phyloP scores from a whole-genome alignment of 2,888 invertebrate species.

The Gari tellinella region DNA sequence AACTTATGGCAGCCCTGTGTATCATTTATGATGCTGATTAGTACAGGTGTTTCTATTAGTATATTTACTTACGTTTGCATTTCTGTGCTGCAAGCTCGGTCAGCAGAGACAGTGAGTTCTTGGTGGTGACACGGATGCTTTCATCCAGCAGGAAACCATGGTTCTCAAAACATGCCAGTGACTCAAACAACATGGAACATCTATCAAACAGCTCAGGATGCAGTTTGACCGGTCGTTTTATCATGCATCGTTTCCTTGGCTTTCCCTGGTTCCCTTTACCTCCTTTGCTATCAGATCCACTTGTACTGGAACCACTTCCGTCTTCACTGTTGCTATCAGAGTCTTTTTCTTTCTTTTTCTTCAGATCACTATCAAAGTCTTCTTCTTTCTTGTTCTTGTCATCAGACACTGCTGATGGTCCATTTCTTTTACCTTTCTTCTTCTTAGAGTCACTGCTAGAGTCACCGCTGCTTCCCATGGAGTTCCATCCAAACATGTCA shows the following conservation, averaged over 20 bases:
- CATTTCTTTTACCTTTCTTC: not conserved
- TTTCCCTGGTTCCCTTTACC: no score
- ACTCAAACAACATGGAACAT: constrained; percentile 21
- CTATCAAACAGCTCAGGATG: constrained; percentile 29
- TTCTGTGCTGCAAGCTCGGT: constrained; percentile 37
- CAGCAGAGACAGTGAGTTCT: constrained; percentile 7
- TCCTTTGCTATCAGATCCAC: no score
- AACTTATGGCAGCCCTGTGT: no score
- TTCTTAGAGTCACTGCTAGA: not conserved
- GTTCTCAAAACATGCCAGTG: constrained; percentile 32
- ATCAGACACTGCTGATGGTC: no score
- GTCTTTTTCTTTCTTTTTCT: no score
- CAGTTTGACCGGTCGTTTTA: constrained; percentile 22
- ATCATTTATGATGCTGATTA: no score
- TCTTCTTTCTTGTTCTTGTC: no score
- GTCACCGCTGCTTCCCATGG: not conserved
- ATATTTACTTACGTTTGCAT: constrained; percentile 41
- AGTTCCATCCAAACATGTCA: not conserved
- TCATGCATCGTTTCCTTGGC: constrained; percentile 1
- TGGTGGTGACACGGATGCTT: constrained; percentile 11
- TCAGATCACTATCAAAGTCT: no score
- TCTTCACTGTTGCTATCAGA: no score
- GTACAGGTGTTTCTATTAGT: no score
- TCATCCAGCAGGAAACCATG: constrained; percentile 19
- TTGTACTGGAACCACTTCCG: no score